Evolutionary conservation across 2,113 vertebrate species (phyloP), one percentile per base, ranked within the genome.

Genomic region (Pachypanchax playfairii): DNA sequence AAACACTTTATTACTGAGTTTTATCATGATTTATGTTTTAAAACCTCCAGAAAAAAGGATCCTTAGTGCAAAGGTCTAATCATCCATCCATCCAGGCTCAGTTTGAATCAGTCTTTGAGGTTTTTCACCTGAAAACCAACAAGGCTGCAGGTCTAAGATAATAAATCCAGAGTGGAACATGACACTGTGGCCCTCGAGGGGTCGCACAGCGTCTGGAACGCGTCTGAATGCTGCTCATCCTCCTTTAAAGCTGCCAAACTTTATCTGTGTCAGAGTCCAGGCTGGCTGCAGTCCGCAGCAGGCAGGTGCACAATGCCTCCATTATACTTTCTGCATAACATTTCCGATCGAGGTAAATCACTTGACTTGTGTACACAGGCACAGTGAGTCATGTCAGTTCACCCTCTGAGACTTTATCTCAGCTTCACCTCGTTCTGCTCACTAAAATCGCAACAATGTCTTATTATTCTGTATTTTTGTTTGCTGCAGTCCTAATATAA

Each of bases 281-380:
- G 57, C 73, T 52, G 56, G 53, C 70, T 62, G 47, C 61, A 22
- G 63, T 65, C 62, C 47, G 70, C 8, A 14, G 67, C 83, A 46
- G 75, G 75, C 84, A 87, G 85, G 86, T 88, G 85, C 84, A 90
- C 84, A 85, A 82, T 58, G 83, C 67, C 77, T 69, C 81, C 18
- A 73, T 84, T 85, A 82, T 84, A 46, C 53, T 15, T 54, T 81
- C 72, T 87, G 84, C 82, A 64, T 72, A 79, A 80, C 75, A 67
- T 77, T 77, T 85, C 79, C 81, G 50, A 80, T 81, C 1, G 46
- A 83, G 65, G 67, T 77, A 70, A 79, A 87, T 70, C 75, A 70
- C 77, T 79, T 80, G 60, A 79, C 72, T 79, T 53, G 65, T 74
- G 51, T 57, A 49, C 43, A 70, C 60, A 68, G 52, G 6, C 51